Base-by-base conservation (phyloP, 2,888 invertebrate genomes). In the Glyphotaelius pellucidus region DNA sequence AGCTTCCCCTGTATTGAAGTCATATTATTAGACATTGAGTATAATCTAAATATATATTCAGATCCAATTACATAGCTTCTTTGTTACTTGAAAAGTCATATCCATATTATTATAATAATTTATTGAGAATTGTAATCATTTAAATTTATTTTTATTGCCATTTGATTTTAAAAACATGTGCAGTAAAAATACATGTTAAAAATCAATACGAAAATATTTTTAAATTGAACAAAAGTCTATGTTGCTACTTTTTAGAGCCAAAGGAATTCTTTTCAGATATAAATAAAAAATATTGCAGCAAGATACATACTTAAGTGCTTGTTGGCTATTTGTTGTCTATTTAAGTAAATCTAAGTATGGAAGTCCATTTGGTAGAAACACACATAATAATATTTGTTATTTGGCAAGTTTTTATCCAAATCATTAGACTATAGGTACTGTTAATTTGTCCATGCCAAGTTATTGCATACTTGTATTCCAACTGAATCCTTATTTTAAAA, bases 1-100 rank as follows among this genome's bases (percentile, higher is more conserved):
- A 31, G 32, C 14, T 80, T 83, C 19, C 19, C 19, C 19, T 52
- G 19, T 52, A 52, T 19, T 52, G 19, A 52, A 52, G 52, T 52
- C 52, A 52, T 52, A 52, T 52, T 52, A 47, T 15, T 88, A 88
- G 88, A 88, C 88, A n/a, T 15, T 15, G n/a, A n/a, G n/a, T n/a
- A n/a, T n/a, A n/a, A 80, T 4, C 80, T 31, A 31, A 80, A 42
- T 42, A 80, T 80, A 30, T 30, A 80, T 30, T 30, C 80, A 31
- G 30, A 80, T 31, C 15, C 80, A 80, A 80, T 80, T 81, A 31
- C n/a, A n/a, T n/a, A n/a, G 32, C 14, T 81, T 84, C 67, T 67
- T 42, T 12, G 42, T 67, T 67, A 67, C 25, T 67, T 9, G 25
- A 67, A 67, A 67, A 67, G 67, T 67, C 25, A 67, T 67, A n/a